Evolutionary conservation across 1,140 invertebrate species (phyloP), one percentile per base, ranked within the genome.

Genomic region (Lamellibrachia luymesi): DNA sequence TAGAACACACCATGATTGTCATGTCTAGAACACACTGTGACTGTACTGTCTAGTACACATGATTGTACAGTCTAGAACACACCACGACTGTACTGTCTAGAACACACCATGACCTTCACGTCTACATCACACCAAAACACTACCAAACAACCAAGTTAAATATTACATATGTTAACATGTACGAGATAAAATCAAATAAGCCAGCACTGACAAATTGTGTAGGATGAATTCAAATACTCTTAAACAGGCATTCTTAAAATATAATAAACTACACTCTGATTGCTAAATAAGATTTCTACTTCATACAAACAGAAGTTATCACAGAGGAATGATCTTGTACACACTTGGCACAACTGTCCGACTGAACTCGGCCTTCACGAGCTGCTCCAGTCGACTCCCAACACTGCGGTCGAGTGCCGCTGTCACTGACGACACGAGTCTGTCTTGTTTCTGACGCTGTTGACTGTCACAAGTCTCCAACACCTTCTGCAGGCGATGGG

Each of bases 351-450:
- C 90, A 50, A 96, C 93, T 8, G 93, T 94, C 51, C 92, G 95
- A 38, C 94, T 93, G 49, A 96, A 94, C 93, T 96, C 95, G 7
- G 94, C 92, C 80, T 94, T 94, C 4, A 96, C 94, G 0, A 94
- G 92, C 50, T 94, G 95, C 38, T 96, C 95, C 22, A 97, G 80
- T 93, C 95, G 96, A 50, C 93, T 94, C 8, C 94, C 92, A 13
- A 96, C 94, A 4, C 95, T 92, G 56, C 94, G 95, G 50, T 94
- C 94, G 22, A 96, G 93, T 27, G 95, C 94, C 91, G 96, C 95
- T 80, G 95, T 95, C 7, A 97, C 92, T 2, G 94, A 92, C 7
- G 94, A 93, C 22, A 95, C 93, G 17, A 96, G 90, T 92, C 93
- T 92, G 64, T 95, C 95, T 51, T 94, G 94, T 64, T 94, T 94